Conservation (phyloP, 2,113 vertebrate genomes). For the Brachionichthys hirsutus region DNA sequence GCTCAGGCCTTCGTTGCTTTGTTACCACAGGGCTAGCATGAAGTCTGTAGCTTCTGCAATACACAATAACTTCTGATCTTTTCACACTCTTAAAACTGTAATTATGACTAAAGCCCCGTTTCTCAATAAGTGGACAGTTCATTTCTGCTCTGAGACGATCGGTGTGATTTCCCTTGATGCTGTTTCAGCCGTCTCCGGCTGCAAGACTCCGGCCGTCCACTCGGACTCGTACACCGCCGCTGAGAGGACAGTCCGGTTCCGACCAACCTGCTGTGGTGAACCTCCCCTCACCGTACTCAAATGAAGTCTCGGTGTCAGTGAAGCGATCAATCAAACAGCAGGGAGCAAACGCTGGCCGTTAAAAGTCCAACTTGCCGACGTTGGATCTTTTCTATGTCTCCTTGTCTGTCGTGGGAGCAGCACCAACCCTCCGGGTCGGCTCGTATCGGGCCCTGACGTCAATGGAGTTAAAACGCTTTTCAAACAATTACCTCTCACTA, state of each 20-base stretch:
- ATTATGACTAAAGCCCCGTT: too few relatives aligned
- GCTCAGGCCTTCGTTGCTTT: too few relatives aligned
- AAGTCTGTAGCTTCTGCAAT: too few relatives aligned
- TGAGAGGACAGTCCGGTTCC: constrained; percentile 11
- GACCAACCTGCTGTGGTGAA: constrained; percentile 8
- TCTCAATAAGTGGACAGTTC: too few relatives aligned
- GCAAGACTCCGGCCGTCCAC: neutral
- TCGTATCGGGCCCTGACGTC: constrained; percentile 33
- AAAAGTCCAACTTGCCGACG: constrained; percentile 11
- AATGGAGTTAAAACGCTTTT: constrained; percentile 40
- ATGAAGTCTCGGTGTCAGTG: constrained; percentile 34
- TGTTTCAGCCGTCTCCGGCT: neutral
- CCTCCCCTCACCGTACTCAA: constrained; percentile 15
- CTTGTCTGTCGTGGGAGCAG: constrained; percentile 10
- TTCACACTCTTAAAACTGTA: too few relatives aligned
- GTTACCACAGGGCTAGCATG: too few relatives aligned
- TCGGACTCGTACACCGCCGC: constrained; percentile 11
- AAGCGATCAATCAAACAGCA: constrained; percentile 38
- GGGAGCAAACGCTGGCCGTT: constrained; percentile 25
- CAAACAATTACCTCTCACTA: constrained; percentile 47
- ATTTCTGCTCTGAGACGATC: too few relatives aligned
- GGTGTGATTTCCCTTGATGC: too few relatives aligned
- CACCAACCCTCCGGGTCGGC: constrained; percentile 20
- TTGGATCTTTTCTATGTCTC: neutral
- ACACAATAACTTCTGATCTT: too few relatives aligned